Percentiles rank a stretch among this genome's conserved stretches.
Conservation (phyloP, 2,797 vertebrate species). For the Tapirus indicus region DNA sequence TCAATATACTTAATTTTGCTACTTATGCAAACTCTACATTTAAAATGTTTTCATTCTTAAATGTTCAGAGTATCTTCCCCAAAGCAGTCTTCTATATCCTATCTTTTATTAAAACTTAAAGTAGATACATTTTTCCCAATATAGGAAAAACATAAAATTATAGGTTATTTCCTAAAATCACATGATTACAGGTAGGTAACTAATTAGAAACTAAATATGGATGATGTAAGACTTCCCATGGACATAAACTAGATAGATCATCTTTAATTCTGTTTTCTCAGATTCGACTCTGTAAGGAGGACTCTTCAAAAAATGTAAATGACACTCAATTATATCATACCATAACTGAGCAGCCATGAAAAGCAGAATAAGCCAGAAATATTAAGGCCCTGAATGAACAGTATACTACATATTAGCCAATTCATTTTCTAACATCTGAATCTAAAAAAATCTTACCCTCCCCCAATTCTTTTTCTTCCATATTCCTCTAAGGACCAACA, state of each 20-base stretch:
- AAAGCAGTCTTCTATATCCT: background rate
- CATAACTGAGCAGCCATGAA: background rate
- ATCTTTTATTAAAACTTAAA: background rate
- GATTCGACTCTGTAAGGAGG: background rate
- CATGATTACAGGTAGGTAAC: background rate
- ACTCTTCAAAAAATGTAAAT: background rate
- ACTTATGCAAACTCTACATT: background rate
- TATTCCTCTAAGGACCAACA: background rate
- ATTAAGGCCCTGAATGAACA: background rate
- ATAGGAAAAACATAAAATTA: background rate
- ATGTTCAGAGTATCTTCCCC: background rate
- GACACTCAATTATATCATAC: background rate
- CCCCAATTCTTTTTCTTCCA: background rate
- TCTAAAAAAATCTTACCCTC: background rate
- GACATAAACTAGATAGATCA: background rate
- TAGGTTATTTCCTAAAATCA: background rate
- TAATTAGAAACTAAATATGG: background rate
- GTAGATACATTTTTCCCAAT: background rate
- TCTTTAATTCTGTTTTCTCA: background rate
- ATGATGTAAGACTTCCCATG: background rate
- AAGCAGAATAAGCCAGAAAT: background rate
- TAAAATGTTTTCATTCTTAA: conserved; percentile 28
- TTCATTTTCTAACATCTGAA: background rate
- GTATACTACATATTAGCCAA: background rate
- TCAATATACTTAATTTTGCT: background rate